Conservation (phyloP, 92 coral and sea anemone species). For the Porites divaricata region DNA sequence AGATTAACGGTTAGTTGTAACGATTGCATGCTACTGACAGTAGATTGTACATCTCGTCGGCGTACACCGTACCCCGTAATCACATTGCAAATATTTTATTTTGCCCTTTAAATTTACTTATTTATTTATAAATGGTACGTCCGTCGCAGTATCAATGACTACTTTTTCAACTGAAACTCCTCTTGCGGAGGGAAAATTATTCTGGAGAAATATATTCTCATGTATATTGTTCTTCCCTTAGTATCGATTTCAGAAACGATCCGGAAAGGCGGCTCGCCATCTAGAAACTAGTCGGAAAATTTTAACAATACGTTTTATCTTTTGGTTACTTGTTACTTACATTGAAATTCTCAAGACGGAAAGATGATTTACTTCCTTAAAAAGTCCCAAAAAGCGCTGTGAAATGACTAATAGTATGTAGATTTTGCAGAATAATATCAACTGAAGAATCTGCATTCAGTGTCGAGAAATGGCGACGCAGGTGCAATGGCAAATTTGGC, state of each 20-base stretch:
- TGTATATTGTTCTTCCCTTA: background rate
- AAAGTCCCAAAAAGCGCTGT: background rate
- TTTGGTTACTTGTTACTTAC: background rate
- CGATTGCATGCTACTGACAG: background rate
- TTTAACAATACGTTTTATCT: background rate
- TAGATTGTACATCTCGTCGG: no score
- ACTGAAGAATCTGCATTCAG: no score
- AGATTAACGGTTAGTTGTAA: slow-evolving; percentile 38
- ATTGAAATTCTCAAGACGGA: background rate
- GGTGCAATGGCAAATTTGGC: slow-evolving; percentile 30
- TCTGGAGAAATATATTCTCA: background rate
- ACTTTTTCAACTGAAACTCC: background rate
- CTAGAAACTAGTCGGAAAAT: background rate
- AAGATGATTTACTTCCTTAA: background rate
- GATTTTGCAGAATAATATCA: no score
- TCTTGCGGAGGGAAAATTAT: no score
- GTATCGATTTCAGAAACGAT: no score
- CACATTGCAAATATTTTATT: background rate
- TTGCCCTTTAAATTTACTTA: background rate
- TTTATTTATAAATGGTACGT: background rate
- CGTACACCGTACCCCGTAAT: no score
- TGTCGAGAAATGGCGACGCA: slow-evolving; percentile 1
- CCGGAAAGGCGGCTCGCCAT: background rate
- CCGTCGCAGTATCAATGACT: background rate
- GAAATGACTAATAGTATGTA: background rate